Evolutionary conservation across 2,113 vertebrate species (phyloP).

Genomic region (Naja naja): DNA sequence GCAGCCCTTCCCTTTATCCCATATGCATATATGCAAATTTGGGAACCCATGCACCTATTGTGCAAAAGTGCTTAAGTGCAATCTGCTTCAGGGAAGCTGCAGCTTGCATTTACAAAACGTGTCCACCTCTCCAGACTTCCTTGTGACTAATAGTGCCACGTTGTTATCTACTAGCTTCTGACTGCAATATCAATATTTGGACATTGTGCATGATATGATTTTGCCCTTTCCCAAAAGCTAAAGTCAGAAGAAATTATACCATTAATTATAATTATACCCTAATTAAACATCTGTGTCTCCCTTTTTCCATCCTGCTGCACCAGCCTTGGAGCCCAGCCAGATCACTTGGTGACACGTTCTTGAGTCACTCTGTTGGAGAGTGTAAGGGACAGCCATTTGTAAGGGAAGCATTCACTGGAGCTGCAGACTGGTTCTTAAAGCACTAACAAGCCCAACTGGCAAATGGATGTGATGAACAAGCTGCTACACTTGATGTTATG

Average conservation of each 20-base stretch:
- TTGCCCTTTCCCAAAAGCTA: not conserved
- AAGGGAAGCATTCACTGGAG: accelerated
- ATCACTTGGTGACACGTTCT: not conserved
- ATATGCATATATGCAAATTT: not conserved
- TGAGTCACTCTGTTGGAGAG: accelerated
- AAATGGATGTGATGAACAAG: no score
- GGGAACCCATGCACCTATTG: not conserved
- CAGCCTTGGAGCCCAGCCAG: accelerated
- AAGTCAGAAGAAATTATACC: not conserved
- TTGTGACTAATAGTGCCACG: accelerated
- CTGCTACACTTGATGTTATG: not conserved
- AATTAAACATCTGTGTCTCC: not conserved
- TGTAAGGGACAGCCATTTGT: not conserved
- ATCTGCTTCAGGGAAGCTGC: not conserved
- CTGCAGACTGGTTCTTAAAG: not conserved
- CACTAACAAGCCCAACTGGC: not conserved
- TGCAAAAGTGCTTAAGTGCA: not conserved
- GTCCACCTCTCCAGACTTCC: not conserved
- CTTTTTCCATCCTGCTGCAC: not conserved
- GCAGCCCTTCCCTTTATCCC: not conserved
- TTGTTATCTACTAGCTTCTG: not conserved
- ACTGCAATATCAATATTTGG: not conserved
- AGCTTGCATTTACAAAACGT: not conserved
- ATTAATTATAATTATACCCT: not conserved
- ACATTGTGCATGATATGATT: accelerated